Percentiles rank a stretch among this genome's conserved stretches.
phyloP scores from a whole-genome alignment of 2,888 invertebrate species.

The Spilarctia lutea region DNA sequence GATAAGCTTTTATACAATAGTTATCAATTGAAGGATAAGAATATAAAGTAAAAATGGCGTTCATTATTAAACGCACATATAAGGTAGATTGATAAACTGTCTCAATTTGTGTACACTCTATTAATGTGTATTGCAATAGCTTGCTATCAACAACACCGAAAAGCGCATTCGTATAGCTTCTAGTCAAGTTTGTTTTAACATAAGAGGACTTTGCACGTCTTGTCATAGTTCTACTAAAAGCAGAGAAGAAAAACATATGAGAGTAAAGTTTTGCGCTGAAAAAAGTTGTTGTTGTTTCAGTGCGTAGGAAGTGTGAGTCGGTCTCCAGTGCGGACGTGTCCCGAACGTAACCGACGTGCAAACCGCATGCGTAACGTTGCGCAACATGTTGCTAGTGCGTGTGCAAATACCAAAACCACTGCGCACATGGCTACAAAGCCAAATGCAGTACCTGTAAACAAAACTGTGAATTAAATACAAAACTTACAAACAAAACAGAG shows the following conservation, averaged over 20 bases:
- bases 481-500: too few species aligned
- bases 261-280: slow-evolving; percentile 22
- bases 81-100: neutral
- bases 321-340: slow-evolving; percentile 56
- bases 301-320: slow-evolving; percentile 72
- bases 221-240: slow-evolving; percentile 4
- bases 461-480: neutral
- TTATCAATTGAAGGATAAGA: too few species aligned
- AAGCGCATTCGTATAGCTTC: neutral
- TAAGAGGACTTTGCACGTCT: neutral
- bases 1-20: neutral
- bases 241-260: neutral
- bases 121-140: neutral
- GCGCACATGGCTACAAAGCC: slow-evolving; percentile 81
- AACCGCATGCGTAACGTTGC: slow-evolving; percentile 62
- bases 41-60: neutral
- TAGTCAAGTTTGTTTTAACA: neutral
- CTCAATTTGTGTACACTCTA: neutral
- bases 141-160: neutral
- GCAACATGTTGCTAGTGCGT: slow-evolving; percentile 70
- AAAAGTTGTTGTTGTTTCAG: slow-evolving; percentile 57
- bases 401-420: slow-evolving; percentile 74
- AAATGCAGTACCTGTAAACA: slow-evolving; percentile 69
- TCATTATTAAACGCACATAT: neutral
- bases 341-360: slow-evolving; percentile 57